Evolutionary conservation across 2,888 invertebrate species (phyloP), one percentile per base, ranked within the genome.

Genomic region (Morpho achilles): DNA sequence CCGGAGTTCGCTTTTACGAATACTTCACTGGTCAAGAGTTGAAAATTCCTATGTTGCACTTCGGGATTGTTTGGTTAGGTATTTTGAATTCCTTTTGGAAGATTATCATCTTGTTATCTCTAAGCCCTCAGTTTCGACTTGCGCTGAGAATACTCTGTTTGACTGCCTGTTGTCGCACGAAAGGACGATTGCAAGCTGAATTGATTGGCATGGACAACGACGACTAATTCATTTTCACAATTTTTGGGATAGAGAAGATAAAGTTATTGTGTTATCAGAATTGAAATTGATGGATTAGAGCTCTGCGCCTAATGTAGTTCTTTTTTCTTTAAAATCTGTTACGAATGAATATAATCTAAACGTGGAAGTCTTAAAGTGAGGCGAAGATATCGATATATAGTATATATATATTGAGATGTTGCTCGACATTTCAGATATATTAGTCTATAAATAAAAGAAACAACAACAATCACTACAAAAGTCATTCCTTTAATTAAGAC

Each of bases 41-140:
- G 58, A 93, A 95, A 87, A 92, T 96, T 75, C 96, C 96, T 72
- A 94, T 96, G 91, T 90, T 98, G 67, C 97, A 98, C 85, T 98
- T 98, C 80, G 95, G 95, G 65, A 94, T 98, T 68, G 96, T 98
- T 56, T 99, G 99, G 99, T 91, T 99, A 71, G 99, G 98, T 51
- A 95, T 99, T 71, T 92, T 97, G 69, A 98, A 98, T 87, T 97
- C 97, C 52, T 96, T 97, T 84, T 98, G 98, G 96, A 99, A 99
- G 87, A 95, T 98, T 66, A 90, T 99, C 65, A 96, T 99, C 71
- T 94, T 98, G 80, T 92, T 97, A 68, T 93, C 96, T 62, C 92
- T 98, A 86, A 98, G 97, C 82, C 97, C 97, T 49, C 97, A 98
- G 84, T 99, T 99, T 87, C 93, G 98, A 66, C 92, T 97, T 63